Conservation (phyloP, 2,888 invertebrate species). For the Chrysolina haemoptera region DNA sequence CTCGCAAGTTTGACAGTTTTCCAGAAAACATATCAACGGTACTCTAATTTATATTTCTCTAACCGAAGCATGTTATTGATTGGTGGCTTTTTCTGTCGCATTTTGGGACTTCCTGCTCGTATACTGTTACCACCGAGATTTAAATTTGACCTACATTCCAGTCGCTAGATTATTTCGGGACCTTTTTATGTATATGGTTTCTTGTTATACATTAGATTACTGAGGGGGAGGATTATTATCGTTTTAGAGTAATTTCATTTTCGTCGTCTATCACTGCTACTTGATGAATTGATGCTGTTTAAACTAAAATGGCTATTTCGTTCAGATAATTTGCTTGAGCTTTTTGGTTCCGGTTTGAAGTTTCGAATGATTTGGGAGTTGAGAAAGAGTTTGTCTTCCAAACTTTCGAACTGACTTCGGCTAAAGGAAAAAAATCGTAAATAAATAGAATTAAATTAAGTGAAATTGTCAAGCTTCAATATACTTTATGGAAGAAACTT, state of each 20-base stretch:
- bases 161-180: not conserved
- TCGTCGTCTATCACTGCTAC: not conserved
- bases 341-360: not conserved
- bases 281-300: not conserved
- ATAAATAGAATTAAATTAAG: no score
- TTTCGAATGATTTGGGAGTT: not conserved
- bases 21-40: not conserved
- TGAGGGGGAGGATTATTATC: not conserved
- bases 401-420: no score
- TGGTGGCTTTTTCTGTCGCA: not conserved
- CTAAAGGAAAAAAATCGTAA: no score
- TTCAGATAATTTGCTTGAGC: not conserved
- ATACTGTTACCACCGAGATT: not conserved
- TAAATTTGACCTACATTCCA: slow-evolving; percentile 8
- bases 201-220: not conserved
- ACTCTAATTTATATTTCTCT: not conserved
- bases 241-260: not conserved
- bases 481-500: no score
- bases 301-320: not conserved
- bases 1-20: no score
- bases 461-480: no score
- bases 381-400: no score
- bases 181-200: not conserved
- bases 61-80: not conserved
- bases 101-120: not conserved